Conservation (phyloP, 1,140 invertebrate species). For the Sitophilus oryzae region DNA sequence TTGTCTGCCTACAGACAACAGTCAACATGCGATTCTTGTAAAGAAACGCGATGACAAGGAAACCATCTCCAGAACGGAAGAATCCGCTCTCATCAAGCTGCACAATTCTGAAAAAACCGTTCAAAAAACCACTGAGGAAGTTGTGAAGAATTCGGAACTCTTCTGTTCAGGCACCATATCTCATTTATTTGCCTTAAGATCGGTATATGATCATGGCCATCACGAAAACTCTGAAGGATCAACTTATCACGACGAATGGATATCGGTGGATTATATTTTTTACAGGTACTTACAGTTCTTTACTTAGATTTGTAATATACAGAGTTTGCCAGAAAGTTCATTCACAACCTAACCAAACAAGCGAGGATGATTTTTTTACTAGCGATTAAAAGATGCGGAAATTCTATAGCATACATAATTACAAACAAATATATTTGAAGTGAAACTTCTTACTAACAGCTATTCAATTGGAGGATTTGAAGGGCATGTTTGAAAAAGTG, state of each 20-base stretch:
- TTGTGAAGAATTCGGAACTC: constrained; percentile 2
- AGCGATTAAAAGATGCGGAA: too few relatives aligned
- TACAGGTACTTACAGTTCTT: too few relatives aligned
- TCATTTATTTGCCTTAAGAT: constrained; percentile 52
- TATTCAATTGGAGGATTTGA: too few relatives aligned
- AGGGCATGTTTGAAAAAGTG: too few relatives aligned
- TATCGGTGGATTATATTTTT: constrained; percentile 78
- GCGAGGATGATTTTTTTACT: too few relatives aligned
- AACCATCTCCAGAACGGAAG: constrained; percentile 18
- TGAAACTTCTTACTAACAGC: too few relatives aligned
- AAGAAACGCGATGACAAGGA: constrained; percentile 37
- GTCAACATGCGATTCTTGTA: constrained; percentile 56
- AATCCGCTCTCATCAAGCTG: constrained; percentile 27
- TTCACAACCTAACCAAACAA: too few relatives aligned
- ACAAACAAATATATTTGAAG: too few relatives aligned
- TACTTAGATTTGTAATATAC: too few relatives aligned
- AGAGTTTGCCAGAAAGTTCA: too few relatives aligned
- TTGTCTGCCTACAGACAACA: constrained; percentile 48
- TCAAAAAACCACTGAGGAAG: constrained; percentile 3
- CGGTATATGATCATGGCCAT: constrained; percentile 49
- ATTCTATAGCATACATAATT: too few relatives aligned
- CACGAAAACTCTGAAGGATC: constrained; percentile 53
- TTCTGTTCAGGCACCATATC: constrained; percentile 49
- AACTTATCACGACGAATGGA: constrained; percentile 69
- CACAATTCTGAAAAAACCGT: constrained; percentile 30